These are phyloP conservation scores for Hemithea aestivaria DNA, from an alignment of 2,888 invertebrate species.

Conservation along the genomic window DNA sequence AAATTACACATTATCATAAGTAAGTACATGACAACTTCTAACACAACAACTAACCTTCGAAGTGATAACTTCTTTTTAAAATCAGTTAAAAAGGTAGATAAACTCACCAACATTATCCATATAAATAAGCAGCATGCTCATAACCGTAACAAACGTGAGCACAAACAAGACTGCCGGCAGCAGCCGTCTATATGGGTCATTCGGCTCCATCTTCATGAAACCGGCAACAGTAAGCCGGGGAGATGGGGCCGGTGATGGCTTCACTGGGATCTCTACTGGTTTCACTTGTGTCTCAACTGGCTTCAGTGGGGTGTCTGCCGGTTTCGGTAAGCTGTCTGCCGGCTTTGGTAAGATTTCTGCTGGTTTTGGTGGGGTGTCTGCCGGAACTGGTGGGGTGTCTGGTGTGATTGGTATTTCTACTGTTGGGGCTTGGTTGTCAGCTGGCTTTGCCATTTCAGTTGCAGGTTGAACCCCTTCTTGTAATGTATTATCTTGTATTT, in stretches of 20 bases:
- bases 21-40: no score
- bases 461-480: slow-evolving; percentile 33
- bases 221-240: slow-evolving; percentile 46
- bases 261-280: slow-evolving; percentile 26
- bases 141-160: slow-evolving; percentile 88
- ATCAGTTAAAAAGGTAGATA: neutral
- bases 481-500: slow-evolving; percentile 51
- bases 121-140: slow-evolving; percentile 87
- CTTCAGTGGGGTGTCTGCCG: slow-evolving; percentile 35
- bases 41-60: no score
- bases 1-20: no score
- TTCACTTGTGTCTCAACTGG: slow-evolving; percentile 24
- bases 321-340: slow-evolving; percentile 27
- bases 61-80: neutral
- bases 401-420: neutral
- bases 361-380: slow-evolving; percentile 30
- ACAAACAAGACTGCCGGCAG: slow-evolving; percentile 86
- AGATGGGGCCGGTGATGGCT: slow-evolving; percentile 29
- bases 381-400: slow-evolving; percentile 30
- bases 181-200: slow-evolving; percentile 71
- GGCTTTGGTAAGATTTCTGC: slow-evolving; percentile 22
- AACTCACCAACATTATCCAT: slow-evolving; percentile 88
- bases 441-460: no score
- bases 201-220: slow-evolving; percentile 62
- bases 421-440: no score